These are phyloP conservation scores for Dicentrarchus labrax DNA, from an alignment of 2,113 vertebrate genomes.

Conservation along the genomic window DNA sequence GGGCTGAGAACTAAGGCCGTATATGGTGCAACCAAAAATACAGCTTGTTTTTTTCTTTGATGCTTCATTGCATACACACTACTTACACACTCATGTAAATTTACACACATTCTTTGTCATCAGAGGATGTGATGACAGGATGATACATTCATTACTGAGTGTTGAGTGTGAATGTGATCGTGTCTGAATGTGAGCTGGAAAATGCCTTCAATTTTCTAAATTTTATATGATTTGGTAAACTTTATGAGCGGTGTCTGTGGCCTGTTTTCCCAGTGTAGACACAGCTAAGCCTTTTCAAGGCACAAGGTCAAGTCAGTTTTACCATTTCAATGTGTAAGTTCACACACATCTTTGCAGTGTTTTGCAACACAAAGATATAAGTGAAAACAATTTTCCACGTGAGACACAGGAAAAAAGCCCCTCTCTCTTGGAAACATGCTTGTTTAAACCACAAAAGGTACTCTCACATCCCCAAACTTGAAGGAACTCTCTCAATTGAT, in stretches of 20 bases:
- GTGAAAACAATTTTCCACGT: slow-evolving; percentile 40
- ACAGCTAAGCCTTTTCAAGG: not conserved
- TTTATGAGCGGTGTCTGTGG: not conserved
- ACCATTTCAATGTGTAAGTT: not conserved
- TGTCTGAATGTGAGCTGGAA: not conserved
- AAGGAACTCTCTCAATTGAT: slow-evolving; percentile 67
- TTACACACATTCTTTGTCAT: slow-evolving; percentile 34
- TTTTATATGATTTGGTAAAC: not conserved
- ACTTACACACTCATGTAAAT: not conserved
- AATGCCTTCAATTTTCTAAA: not conserved
- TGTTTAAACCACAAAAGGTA: slow-evolving; percentile 62
- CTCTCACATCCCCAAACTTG: slow-evolving; percentile 78
- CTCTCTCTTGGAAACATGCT: slow-evolving; percentile 61
- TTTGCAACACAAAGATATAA: slow-evolving; percentile 49
- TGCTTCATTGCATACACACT: not conserved
- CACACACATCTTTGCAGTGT: slow-evolving; percentile 4
- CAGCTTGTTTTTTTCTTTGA: slow-evolving; percentile 5
- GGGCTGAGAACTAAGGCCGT: slow-evolving; percentile 26
- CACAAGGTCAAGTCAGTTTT: slow-evolving; percentile 2
- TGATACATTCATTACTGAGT: slow-evolving; percentile 7
- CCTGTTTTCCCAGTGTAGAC: not conserved
- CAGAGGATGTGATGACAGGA: slow-evolving; percentile 51
- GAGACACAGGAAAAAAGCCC: slow-evolving; percentile 55
- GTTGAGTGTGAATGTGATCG: slow-evolving; percentile 12
- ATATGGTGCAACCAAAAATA: slow-evolving; percentile 53